Base-by-base conservation (phyloP, 2,797 vertebrate genomes). In the Gymnoscopelus microlampas region DNA sequence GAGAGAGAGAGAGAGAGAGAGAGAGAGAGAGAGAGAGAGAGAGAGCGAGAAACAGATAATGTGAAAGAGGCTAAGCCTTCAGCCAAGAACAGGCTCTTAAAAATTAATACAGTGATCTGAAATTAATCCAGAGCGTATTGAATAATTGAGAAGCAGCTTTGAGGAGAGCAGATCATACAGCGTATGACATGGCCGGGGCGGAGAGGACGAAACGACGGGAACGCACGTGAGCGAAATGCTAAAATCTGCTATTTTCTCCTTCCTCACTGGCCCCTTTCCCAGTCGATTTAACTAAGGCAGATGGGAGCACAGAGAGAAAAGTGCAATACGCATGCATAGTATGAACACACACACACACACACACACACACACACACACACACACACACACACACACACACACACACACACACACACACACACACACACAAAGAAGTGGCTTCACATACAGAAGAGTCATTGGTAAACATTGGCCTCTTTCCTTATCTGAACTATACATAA, bases 41-140 rank as follows among this genome's bases (percentile, higher is more conserved):
- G 48, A 53, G 67, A 83, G 76, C 79, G 66, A 77, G 70, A 75
- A 76, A 51, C 60, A 70, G 74, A 82, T 66, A 66, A 69, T 60
- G 68, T 68, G 71, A 81, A 71, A 82, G 70, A 74, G 79, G 70
- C 66, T 68, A 65, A 11, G 85, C 88, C 78, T 86, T 89, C 77
- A 80, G 87, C 87, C 81, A 84, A 82, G 89, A 89, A 82, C 73
- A 77, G 69, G 73, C 82, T 79, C 84, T 93, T 90, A 92, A 93
- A 93, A 92, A 83, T 92, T 85, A 84, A 94, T 92, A 86, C 80
- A 82, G 82, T 79, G 80, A 88, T 89, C 85, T 81, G 88, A 91
- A 19, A 92, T 91, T 91, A 87, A 91, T 91, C 85, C 80, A 76
- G 66, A 80, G 88, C 63, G 70, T 76, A 53, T 69, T 93, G 83